These are phyloP conservation scores for Bryconaethiops microstoma DNA, from an alignment of 2,797 vertebrate genomes.

Conservation along the genomic window DNA sequence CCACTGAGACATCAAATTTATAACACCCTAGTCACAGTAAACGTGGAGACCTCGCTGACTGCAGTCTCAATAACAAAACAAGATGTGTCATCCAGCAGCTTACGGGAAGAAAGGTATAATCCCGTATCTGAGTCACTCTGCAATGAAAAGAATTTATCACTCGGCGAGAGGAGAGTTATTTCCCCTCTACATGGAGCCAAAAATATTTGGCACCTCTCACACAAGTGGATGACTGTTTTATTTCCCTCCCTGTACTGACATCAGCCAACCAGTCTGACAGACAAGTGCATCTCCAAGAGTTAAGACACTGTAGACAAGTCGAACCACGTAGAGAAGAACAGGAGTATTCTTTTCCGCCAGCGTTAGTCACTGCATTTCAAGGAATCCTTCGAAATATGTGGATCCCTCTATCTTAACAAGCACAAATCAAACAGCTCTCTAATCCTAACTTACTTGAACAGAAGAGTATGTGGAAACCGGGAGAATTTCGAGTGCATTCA, in stretches of 20 bases:
- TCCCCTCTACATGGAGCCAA: slow-evolving; percentile 37
- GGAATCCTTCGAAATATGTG: neutral
- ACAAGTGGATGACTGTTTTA: slow-evolving; percentile 45
- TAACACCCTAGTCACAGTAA: neutral
- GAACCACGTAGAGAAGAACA: neutral
- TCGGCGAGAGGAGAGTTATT: slow-evolving; percentile 27
- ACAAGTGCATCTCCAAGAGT: slow-evolving; percentile 14
- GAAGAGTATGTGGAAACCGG: neutral
- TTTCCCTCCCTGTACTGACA: slow-evolving; percentile 17
- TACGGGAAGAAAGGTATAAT: slow-evolving; percentile 44
- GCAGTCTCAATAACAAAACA: slow-evolving; percentile 40
- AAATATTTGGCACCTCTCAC: slow-evolving; percentile 49
- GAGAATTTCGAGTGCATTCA: neutral
- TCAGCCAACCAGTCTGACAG: slow-evolving; percentile 15
- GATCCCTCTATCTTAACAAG: neutral
- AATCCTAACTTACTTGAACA: neutral
- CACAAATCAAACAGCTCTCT: neutral
- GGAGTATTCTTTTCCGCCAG: neutral
- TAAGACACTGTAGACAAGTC: slow-evolving; percentile 16
- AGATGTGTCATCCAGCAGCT: slow-evolving; percentile 33
- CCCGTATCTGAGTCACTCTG: slow-evolving; percentile 54
- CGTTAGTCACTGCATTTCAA: neutral
- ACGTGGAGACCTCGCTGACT: slow-evolving; percentile 12
- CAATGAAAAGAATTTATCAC: slow-evolving; percentile 53
- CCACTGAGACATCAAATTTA: slow-evolving; percentile 2